Evolutionary conservation across 2,888 invertebrate species (phyloP), one percentile per base, ranked within the genome.

Genomic region (Bimastos eiseni): DNA sequence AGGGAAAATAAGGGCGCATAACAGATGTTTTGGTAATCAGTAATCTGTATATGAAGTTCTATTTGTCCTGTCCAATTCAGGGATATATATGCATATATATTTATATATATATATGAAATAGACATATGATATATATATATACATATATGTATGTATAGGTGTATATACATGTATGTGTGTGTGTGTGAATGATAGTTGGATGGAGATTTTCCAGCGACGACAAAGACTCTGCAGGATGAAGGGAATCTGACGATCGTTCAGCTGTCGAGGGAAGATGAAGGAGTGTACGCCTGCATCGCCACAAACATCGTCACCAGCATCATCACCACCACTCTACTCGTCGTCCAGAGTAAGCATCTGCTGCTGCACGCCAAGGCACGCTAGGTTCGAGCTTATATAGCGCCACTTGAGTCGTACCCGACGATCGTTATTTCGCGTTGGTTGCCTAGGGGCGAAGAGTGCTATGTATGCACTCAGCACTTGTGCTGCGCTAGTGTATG

Each of bases 231-330:
- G 97, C 91, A 93, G 96, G 96, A 91, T 49, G 97, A 97, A 90
- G 98, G 98, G 17, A 98, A 98, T 96, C 96, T 98, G 94, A 98
- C 98, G 92, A 97, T 98, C 93, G 97, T 97, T 94, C 97, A 97
- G 93, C 96, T 98, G 93, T 96, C 97, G 24, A 96, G 98, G 88
- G 97, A 97, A 92, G 98, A 98, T 96, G 98, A 98, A 95, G 98
- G 86, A 36, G 19, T 86, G 11, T 99, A 98, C 95, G 98, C 98
- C 95, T 99, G 99, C 95, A 97, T 98, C 93, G 98, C 98, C 37
- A 97, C 97, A 92, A 98, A 98, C 95, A 98, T 98, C 96, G 98
- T 98, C 93, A 98, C 98, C 89, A 98, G 98, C 30, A 97, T 98
- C 95, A 97, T 98, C 91, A 97, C 97, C 36, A 97, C 97, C 93